A percentile compares a stretch with the other conserved stretches of the same genome.
Conservation (phyloP, 2,113 vertebrate species). For the Lycocorax pyrrhopterus region DNA sequence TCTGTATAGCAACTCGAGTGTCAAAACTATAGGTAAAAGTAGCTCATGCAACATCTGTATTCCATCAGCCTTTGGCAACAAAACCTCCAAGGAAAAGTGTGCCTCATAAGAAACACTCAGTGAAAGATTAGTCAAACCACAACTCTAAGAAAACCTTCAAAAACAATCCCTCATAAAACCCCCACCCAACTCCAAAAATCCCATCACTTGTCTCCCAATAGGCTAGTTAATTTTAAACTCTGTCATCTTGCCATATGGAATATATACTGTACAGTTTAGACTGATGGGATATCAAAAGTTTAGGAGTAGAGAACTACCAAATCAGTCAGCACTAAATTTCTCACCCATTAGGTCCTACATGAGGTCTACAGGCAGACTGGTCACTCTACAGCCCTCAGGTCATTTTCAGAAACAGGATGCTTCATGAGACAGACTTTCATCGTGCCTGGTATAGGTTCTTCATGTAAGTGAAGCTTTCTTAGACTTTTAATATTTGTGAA, state of each 20-base stretch:
- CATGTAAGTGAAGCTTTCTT: not conserved
- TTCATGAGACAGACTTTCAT: not conserved
- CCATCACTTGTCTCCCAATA: not conserved
- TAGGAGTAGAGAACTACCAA: not conserved
- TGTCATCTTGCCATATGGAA: not conserved
- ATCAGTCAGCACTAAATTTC: not conserved
- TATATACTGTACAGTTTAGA: not conserved
- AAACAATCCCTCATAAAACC: not conserved
- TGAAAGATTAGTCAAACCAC: not conserved
- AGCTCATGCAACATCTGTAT: not conserved
- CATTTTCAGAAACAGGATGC: not conserved
- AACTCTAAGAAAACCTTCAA: not conserved
- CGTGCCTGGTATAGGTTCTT: not conserved
- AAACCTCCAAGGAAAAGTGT: not conserved
- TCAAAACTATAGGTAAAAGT: not conserved
- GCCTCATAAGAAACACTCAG: not conserved
- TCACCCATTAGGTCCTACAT: not conserved
- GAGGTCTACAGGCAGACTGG: not conserved
- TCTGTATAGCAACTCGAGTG: not conserved
- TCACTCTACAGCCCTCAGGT: not conserved
- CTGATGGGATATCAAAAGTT: not conserved
- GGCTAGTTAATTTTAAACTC: not conserved
- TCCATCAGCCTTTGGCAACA: not conserved
- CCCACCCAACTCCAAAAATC: not conserved
- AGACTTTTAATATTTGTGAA: not conserved